Conservation (phyloP, 2,113 vertebrate genomes). For the Neogobius melanostomus region DNA sequence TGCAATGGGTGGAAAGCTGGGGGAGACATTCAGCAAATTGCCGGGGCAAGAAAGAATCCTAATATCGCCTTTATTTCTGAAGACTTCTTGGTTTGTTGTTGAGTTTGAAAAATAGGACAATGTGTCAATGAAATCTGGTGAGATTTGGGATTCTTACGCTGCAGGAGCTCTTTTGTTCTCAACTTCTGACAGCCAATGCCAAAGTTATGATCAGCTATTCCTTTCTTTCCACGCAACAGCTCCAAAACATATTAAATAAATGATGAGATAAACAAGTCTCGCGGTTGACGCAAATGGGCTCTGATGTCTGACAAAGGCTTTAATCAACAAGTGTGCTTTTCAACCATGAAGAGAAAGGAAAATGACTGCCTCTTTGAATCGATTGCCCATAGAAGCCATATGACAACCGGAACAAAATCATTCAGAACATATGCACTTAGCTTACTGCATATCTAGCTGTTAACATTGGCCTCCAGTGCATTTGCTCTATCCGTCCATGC, state of each 20-base stretch:
- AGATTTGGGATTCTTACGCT: conserved; percentile 19
- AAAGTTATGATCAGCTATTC: conserved; percentile 39
- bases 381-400: too few relatives aligned
- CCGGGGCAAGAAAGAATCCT: too few relatives aligned
- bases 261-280: conserved; percentile 49
- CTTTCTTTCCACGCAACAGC: conserved; percentile 23
- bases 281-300: conserved; percentile 31
- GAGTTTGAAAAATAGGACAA: conserved; percentile 23
- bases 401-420: too few relatives aligned
- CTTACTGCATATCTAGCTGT: too few relatives aligned
- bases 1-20: too few relatives aligned
- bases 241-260: conserved; percentile 42
- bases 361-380: background rate
- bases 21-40: conserved; percentile 3
- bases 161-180: conserved; percentile 16
- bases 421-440: too few relatives aligned
- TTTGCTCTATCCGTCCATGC: too few relatives aligned
- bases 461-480: too few relatives aligned
- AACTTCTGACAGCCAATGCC: conserved; percentile 25
- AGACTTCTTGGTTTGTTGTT: too few relatives aligned
- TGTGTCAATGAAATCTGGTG: background rate
- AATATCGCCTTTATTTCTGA: too few relatives aligned
- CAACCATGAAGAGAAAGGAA: conserved; percentile 27
- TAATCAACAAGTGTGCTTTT: conserved; percentile 35
- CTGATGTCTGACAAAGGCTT: conserved; percentile 27